Percentiles rank a stretch among this genome's conserved stretches.
Evolutionary conservation across 2,888 invertebrate genomes (phyloP).

Genomic region (Coecobrya sp.): DNA sequence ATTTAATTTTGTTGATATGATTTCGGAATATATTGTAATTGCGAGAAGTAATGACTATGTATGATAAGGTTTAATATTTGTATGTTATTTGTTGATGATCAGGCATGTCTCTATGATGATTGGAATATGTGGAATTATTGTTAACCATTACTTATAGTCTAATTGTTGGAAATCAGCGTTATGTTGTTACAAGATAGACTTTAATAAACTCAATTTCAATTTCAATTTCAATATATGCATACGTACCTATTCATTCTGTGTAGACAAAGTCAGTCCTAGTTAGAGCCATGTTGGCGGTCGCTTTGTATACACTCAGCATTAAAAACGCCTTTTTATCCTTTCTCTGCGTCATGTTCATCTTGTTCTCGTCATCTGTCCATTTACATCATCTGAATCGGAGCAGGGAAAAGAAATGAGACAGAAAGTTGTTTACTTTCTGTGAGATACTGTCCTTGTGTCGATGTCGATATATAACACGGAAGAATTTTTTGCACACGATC

Average conservation of each 20-base stretch:
- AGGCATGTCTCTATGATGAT: too few relatives aligned
- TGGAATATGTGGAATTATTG: too few relatives aligned
- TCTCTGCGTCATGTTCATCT: constrained; percentile 2
- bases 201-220: too few relatives aligned
- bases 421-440: constrained; percentile 43
- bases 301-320: background rate
- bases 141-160: too few relatives aligned
- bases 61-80: too few relatives aligned
- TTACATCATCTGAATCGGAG: constrained; percentile 1
- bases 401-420: background rate
- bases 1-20: too few relatives aligned
- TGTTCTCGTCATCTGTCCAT: constrained; percentile 49
- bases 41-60: too few relatives aligned
- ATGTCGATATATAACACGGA: background rate
- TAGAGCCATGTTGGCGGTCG: background rate
- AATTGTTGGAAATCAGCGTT: too few relatives aligned
- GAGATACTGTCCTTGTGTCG: background rate
- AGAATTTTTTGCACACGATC: constrained; percentile 15
- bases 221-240: background rate
- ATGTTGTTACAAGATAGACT: too few relatives aligned
- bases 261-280: background rate
- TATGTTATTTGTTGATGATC: too few relatives aligned
- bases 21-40: too few relatives aligned
- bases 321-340: background rate
- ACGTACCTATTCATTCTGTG: background rate